Conservation (phyloP, 2,113 vertebrate genomes). For the Tupaia chinensis region DNA sequence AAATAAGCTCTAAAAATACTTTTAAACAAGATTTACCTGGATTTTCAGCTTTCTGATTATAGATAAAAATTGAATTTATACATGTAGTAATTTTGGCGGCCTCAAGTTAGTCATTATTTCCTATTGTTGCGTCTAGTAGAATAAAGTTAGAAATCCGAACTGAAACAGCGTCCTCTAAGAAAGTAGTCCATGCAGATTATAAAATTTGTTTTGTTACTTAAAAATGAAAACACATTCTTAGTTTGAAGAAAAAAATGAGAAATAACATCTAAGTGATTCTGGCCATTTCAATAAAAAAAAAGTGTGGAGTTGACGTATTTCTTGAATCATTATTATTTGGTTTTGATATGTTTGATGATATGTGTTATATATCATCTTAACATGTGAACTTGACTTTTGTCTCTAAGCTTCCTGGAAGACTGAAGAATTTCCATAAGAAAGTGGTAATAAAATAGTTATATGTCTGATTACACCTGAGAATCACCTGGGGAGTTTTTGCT, state of each 20-base stretch:
- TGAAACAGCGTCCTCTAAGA: background rate
- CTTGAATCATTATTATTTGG: background rate
- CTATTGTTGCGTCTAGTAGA: background rate
- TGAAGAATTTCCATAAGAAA: background rate
- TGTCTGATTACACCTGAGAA: no score
- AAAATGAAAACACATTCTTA: background rate
- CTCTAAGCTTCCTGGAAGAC: background rate
- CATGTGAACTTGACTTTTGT: background rate
- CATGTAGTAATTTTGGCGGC: background rate
- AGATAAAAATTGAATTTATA: background rate
- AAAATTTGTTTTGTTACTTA: background rate
- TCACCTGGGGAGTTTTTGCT: background rate
- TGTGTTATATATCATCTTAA: background rate
- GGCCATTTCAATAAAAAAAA: background rate
- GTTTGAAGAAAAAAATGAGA: background rate
- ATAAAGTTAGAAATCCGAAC: background rate
- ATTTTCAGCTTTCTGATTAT: background rate
- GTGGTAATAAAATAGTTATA: background rate
- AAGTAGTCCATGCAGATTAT: background rate
- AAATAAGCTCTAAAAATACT: background rate
- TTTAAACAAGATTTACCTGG: background rate
- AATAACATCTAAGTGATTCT: background rate
- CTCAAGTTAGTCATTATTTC: background rate
- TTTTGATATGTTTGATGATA: background rate
- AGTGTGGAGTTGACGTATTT: background rate